A percentile compares a stretch with the other conserved stretches of the same genome.
phyloP scores from a whole-genome alignment of 2,113 vertebrate genomes.

The Lonchura striata region DNA sequence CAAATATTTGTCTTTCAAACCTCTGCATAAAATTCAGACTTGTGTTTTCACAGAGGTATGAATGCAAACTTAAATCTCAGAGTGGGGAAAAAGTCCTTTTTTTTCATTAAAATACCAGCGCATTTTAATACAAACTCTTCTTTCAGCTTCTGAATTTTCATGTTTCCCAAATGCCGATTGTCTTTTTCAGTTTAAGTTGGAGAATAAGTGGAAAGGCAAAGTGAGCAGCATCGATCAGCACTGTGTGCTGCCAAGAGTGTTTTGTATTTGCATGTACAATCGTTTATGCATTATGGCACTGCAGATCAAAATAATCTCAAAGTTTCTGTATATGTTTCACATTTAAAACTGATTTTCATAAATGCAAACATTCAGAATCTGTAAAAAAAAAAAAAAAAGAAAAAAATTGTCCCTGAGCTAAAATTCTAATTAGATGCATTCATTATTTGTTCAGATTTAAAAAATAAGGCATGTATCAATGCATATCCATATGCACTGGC shows the following conservation, averaged over 20 bases:
- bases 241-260: conserved; percentile 27
- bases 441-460: conserved; percentile 11
- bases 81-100: not conserved
- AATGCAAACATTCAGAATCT: conserved; percentile 29
- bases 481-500: not conserved
- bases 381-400: not conserved
- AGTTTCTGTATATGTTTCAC: conserved; percentile 54
- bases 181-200: conserved; percentile 49
- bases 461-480: not conserved
- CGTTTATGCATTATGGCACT: conserved; percentile 13
- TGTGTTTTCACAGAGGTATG: conserved; percentile 43
- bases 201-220: conserved; percentile 41
- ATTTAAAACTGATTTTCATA: conserved; percentile 63
- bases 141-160: conserved; percentile 43
- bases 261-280: conserved; percentile 48
- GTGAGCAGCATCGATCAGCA: not conserved
- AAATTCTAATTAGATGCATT: conserved; percentile 30
- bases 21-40: conserved; percentile 47
- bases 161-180: conserved; percentile 35
- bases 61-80: conserved; percentile 27
- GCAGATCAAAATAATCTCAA: conserved; percentile 55
- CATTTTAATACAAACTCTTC: conserved; percentile 44
- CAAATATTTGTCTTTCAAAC: conserved; percentile 51
- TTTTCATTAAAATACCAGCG: conserved; percentile 39
- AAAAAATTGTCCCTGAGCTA: conserved; percentile 18